Evolutionary conservation across 1,140 invertebrate genomes (phyloP).

Genomic region (Nomia melanderi): DNA sequence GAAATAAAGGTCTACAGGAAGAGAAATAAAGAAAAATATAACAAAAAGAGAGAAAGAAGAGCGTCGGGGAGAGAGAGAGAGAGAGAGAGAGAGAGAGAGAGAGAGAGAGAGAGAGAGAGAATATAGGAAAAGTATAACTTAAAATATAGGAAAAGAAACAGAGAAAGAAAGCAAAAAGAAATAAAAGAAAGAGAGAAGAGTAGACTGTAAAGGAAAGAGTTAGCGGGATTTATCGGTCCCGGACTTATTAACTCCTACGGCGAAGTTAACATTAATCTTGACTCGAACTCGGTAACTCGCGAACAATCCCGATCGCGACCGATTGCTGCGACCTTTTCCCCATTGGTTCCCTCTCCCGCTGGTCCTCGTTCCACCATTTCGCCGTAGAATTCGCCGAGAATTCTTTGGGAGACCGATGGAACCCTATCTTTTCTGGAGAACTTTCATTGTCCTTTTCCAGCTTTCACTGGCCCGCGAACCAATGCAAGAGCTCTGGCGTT

Average conservation of each 20-base stretch:
- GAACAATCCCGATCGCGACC: conserved; percentile 62
- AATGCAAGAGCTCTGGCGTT: too few species aligned
- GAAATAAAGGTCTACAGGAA: too few species aligned
- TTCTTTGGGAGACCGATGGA: not conserved
- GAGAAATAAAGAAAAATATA: too few species aligned
- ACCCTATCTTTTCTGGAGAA: not conserved
- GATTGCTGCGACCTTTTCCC: conserved; percentile 58
- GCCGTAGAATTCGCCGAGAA: not conserved
- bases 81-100: not conserved
- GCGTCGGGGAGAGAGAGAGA: not conserved
- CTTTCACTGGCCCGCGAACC: too few species aligned
- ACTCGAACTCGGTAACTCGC: conserved; percentile 61
- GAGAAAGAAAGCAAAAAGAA: not conserved
- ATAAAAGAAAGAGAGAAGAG: not conserved
- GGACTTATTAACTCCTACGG: conserved; percentile 65
- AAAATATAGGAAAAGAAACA: not conserved
- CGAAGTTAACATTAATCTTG: conserved; percentile 66
- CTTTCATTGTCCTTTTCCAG: not conserved
- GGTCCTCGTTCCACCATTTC: not conserved
- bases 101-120: not conserved
- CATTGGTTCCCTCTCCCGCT: conserved; percentile 25
- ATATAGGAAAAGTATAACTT: too few species aligned
- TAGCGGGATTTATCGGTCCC: conserved; percentile 61
- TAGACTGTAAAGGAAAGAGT: conserved; percentile 1
- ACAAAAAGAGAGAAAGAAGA: too few species aligned